phyloP scores from a whole-genome alignment of 2,113 vertebrate genomes.

The Eudyptes chrysolophus region DNA sequence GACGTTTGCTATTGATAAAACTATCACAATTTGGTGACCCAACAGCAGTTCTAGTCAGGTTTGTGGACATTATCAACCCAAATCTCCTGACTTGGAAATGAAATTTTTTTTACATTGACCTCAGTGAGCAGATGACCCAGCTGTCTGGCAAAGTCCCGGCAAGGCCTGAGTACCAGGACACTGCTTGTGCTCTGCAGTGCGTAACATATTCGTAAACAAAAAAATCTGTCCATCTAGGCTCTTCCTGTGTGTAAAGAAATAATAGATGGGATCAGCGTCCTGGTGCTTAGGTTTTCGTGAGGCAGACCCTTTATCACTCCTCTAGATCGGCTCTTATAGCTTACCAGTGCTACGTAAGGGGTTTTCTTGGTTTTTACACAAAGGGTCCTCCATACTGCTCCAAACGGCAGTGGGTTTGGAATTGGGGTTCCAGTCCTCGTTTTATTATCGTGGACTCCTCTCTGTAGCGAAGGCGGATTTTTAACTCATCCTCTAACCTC shows the following conservation, averaged over 20 bases:
- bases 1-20: background rate
- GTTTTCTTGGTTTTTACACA: background rate
- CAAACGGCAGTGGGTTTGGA: background rate
- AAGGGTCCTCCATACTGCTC: background rate
- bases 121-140: background rate
- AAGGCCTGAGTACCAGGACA: background rate
- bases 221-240: background rate
- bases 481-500: background rate
- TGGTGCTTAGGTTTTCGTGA: background rate
- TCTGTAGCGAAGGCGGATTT: background rate
- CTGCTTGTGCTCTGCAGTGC: background rate
- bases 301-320: background rate
- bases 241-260: background rate
- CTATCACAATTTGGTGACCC: background rate
- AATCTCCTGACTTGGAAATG: background rate
- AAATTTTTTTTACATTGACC: background rate
- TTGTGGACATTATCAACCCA: background rate
- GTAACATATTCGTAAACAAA: background rate
- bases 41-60: background rate
- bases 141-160: background rate
- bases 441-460: background rate
- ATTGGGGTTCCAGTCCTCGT: background rate
- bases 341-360: background rate
- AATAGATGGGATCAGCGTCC: background rate
- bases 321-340: background rate